Evolutionary conservation across 2,888 invertebrate genomes (phyloP).

Genomic region (Macrophya annulata): DNA sequence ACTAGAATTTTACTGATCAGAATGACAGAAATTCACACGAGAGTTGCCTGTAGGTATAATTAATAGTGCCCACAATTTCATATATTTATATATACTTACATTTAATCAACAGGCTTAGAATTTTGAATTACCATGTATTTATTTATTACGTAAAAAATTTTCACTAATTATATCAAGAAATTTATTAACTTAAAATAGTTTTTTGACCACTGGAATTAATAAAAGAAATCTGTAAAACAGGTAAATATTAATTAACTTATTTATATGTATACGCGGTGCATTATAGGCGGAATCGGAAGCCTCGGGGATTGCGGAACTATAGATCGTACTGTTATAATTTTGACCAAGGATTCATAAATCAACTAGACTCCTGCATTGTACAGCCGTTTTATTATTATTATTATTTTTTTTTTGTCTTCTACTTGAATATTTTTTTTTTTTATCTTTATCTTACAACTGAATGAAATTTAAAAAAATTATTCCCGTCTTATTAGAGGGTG

Average conservation of each 20-base stretch:
- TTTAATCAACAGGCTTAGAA: background rate
- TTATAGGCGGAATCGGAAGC: background rate
- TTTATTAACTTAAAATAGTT: background rate
- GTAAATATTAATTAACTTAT: background rate
- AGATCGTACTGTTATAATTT: background rate
- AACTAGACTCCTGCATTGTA: conserved; percentile 4
- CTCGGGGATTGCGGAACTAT: background rate
- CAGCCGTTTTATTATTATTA: too few relatives aligned
- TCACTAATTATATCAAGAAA: background rate
- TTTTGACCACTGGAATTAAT: background rate
- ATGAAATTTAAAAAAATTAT: conserved; percentile 2
- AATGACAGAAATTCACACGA: background rate
- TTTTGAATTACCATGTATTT: conserved; percentile 14
- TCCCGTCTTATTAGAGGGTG: background rate
- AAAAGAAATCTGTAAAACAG: background rate
- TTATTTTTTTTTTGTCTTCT: conserved; percentile 6
- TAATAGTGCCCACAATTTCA: background rate
- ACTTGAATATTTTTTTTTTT: too few relatives aligned
- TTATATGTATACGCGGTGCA: background rate
- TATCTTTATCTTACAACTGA: conserved; percentile 2
- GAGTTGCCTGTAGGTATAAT: background rate
- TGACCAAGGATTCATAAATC: conserved; percentile 27
- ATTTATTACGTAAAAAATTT: background rate
- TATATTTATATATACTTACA: background rate
- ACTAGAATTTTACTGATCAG: background rate